Conservation (phyloP, 2,888 invertebrate species). For the Nomada lathburiana region DNA sequence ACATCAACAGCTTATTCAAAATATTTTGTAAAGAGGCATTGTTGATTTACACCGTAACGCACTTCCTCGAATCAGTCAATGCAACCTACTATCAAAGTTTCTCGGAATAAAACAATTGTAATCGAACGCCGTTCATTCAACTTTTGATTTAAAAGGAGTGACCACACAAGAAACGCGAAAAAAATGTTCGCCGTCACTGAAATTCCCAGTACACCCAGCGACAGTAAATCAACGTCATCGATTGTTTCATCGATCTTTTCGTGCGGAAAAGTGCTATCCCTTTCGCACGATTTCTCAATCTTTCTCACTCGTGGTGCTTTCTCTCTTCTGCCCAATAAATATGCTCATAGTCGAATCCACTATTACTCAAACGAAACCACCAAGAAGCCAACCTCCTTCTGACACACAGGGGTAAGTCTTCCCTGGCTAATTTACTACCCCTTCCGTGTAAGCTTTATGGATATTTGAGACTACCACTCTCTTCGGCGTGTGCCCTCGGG, state of each 20-base stretch:
- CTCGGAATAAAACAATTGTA: background rate
- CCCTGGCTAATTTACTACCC: conserved; percentile 47
- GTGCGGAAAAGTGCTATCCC: conserved; percentile 11
- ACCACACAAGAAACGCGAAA: background rate
- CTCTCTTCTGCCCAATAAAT: conserved; percentile 5
- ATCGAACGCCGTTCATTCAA: background rate
- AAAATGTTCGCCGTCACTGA: background rate
- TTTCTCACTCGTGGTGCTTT: too few relatives aligned
- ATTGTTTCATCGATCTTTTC: background rate
- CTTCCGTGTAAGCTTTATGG: conserved; percentile 32
- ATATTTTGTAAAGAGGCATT: background rate
- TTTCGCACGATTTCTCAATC: background rate
- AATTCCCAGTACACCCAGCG: conserved; percentile 7
- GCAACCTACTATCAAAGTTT: background rate
- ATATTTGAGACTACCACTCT: conserved; percentile 30
- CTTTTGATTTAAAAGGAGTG: background rate
- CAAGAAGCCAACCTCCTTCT: background rate
- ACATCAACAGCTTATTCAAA: background rate
- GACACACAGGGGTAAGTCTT: background rate
- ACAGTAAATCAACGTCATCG: conserved; percentile 16
- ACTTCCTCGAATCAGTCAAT: background rate
- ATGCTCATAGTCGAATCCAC: conserved; percentile 14
- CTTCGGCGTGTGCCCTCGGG: conserved; percentile 5
- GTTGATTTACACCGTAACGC: background rate
- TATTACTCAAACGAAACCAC: conserved; percentile 22